These are phyloP conservation scores for Eolophus roseicapilla DNA, from an alignment of 2,113 vertebrate species.

Conservation along the genomic window DNA sequence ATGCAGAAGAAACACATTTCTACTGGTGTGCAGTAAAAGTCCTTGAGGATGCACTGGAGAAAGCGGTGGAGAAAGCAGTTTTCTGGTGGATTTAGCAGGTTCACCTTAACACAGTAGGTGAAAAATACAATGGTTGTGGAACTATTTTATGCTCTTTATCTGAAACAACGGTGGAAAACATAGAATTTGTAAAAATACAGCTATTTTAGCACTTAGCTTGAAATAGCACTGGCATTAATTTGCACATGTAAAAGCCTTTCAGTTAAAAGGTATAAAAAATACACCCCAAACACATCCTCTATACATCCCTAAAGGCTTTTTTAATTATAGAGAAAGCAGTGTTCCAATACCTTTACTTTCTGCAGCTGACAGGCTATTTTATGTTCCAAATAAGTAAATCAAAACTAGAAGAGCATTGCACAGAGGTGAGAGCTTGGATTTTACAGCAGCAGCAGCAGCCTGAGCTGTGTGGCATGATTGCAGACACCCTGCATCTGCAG, in stretches of 20 bases:
- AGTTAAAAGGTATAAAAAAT: background rate
- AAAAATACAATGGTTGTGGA: background rate
- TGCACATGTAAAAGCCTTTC: background rate
- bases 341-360: background rate
- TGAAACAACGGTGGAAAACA: background rate
- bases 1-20: background rate
- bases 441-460: background rate
- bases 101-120: background rate
- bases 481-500: slow-evolving; percentile 2
- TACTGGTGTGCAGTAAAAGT: background rate
- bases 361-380: background rate
- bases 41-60: background rate
- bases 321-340: background rate
- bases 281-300: background rate
- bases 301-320: background rate
- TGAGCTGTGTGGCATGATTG: background rate
- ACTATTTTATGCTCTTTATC: background rate
- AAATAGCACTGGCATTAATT: background rate
- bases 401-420: background rate
- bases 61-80: background rate
- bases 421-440: background rate
- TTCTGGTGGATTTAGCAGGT: background rate
- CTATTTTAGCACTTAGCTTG: background rate
- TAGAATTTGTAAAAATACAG: background rate
- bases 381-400: slow-evolving; percentile 1